Evolutionary conservation across 92 coral and sea anemone genomes (phyloP).

Genomic region (Palythoa grandis): DNA sequence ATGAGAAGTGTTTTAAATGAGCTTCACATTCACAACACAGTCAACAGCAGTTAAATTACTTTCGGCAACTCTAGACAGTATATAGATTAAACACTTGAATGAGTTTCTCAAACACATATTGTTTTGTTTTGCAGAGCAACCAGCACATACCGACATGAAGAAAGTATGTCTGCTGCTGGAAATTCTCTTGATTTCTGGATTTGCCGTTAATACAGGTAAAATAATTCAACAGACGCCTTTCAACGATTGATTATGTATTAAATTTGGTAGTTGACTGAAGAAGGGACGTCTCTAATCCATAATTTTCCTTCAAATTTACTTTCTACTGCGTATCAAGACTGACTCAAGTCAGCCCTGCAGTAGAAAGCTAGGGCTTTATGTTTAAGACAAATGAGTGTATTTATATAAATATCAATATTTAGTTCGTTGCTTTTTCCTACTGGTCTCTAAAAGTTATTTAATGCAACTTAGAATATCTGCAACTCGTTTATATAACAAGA

Average conservation of each 20-base stretch:
- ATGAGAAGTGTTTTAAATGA: neutral
- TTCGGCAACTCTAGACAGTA: neutral
- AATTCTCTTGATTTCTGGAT: neutral
- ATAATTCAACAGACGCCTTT: neutral
- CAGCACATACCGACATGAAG: slow-evolving; percentile 31
- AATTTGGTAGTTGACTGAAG: neutral
- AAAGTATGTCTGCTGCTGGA: slow-evolving; percentile 8
- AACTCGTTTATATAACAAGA: too few relatives aligned
- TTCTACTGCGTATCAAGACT: neutral
- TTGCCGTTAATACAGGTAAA: neutral
- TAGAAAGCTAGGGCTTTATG: neutral
- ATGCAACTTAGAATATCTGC: too few relatives aligned
- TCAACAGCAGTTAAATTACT: neutral
- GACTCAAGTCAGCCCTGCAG: neutral
- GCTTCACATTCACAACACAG: neutral
- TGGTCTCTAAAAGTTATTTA: too few relatives aligned
- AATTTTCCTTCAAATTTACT: neutral
- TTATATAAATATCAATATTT: too few relatives aligned
- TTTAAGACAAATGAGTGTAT: neutral
- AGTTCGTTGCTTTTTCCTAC: too few relatives aligned
- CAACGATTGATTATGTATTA: neutral
- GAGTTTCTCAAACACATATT: neutral
- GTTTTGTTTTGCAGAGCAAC: slow-evolving; percentile 29
- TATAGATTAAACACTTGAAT: neutral
- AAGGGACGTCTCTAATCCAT: neutral